phyloP scores from a whole-genome alignment of 2,797 vertebrate species.

The Catamblyrhynchus diadema region DNA sequence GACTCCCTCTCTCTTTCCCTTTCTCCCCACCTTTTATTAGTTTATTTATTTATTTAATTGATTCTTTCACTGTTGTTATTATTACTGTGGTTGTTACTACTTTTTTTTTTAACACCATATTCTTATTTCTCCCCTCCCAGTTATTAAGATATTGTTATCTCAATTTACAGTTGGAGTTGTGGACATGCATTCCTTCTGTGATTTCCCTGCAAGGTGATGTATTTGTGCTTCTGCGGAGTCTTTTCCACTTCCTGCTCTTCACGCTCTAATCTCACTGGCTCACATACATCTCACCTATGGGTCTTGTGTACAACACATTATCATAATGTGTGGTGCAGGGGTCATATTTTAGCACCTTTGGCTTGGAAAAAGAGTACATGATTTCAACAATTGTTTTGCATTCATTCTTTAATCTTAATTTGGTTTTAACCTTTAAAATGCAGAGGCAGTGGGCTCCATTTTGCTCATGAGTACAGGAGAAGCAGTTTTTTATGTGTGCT shows the following conservation, averaged over 20 bases:
- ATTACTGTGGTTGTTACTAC: background rate
- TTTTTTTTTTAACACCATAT: background rate
- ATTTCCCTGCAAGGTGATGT: background rate
- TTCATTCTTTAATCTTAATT: background rate
- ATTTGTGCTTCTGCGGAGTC: background rate
- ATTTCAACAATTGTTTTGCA: background rate
- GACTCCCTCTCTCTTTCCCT: background rate
- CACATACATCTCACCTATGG: background rate
- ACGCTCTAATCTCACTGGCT: fast-evolving
- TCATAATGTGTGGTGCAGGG: fast-evolving
- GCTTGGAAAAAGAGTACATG: background rate
- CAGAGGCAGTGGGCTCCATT: background rate
- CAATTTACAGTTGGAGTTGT: too few relatives aligned
- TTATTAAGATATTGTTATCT: background rate
- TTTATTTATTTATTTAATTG: background rate
- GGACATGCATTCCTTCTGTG: background rate
- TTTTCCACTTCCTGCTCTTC: background rate
- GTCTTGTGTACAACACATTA: background rate
- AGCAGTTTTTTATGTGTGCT: background rate
- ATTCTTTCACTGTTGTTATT: background rate
- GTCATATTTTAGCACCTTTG: background rate
- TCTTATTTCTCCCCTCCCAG: fast-evolving
- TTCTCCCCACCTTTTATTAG: background rate
- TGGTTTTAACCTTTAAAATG: background rate
- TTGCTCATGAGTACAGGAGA: background rate